Evolutionary conservation across 2,113 vertebrate species (phyloP).

Genomic region (Apodemus sylvaticus): DNA sequence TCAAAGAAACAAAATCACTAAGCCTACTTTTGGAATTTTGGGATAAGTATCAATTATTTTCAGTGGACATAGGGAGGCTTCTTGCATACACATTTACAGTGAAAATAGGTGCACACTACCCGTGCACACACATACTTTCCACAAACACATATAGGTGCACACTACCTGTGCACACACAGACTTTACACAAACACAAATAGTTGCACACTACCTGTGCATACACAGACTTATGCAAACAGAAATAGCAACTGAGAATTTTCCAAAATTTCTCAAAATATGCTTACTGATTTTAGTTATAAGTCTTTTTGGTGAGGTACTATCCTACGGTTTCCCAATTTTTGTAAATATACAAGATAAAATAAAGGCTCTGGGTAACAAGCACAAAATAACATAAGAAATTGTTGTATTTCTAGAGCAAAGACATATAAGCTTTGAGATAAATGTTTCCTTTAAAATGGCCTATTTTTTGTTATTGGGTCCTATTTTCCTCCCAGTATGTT

Average conservation of each 20-base stretch:
- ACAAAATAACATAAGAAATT: slow-evolving; percentile 4
- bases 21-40: background rate
- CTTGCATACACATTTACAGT: too few relatives aligned
- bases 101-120: background rate
- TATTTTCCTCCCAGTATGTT: slow-evolving; percentile 1
- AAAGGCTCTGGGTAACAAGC: background rate
- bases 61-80: background rate
- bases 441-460: slow-evolving; percentile 39
- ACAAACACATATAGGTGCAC: background rate
- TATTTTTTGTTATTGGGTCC: slow-evolving; percentile 43
- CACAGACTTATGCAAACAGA: background rate
- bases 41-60: background rate
- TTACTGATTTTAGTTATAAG: too few relatives aligned
- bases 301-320: background rate
- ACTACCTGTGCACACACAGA: background rate
- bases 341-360: slow-evolving; percentile 39
- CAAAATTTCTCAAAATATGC: background rate
- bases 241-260: background rate
- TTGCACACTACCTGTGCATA: background rate
- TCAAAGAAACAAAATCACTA: background rate
- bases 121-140: background rate
- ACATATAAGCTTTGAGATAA: background rate
- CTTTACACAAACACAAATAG: too few relatives aligned
- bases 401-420: background rate
- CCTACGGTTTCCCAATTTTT: background rate